Conservation (phyloP, 2,888 invertebrate species). For the Heliconius aoede region DNA sequence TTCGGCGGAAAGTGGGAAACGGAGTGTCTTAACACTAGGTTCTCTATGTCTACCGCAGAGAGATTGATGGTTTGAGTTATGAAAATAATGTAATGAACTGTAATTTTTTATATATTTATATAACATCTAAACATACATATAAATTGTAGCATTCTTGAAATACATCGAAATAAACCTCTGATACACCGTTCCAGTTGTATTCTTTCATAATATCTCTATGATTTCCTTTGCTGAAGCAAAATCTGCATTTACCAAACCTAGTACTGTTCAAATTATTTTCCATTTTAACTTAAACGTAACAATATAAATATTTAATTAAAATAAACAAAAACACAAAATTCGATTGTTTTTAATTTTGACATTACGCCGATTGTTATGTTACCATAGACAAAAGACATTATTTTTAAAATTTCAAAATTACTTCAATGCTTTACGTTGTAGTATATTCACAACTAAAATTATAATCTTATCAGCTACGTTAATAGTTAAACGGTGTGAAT, state of each 20-base stretch:
- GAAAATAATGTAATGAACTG: not conserved
- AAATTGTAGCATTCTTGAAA: conserved; percentile 69
- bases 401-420: not conserved
- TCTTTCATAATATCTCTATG: conserved; percentile 64
- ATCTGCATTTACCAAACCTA: conserved; percentile 64
- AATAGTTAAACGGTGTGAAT: not conserved
- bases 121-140: conserved; percentile 51
- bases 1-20: too few species aligned
- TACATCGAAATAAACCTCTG: conserved; percentile 66
- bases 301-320: conserved; percentile 10
- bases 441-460: not conserved
- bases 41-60: too few species aligned
- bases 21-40: too few species aligned
- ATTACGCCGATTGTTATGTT: not conserved
- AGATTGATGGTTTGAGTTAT: too few species aligned
- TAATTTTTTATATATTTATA: not conserved
- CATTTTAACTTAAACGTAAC: conserved; percentile 22
- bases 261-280: conserved; percentile 26
- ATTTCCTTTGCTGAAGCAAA: conserved; percentile 63
- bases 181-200: conserved; percentile 58
- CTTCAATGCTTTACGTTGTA: not conserved
- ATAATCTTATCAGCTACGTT: not conserved
- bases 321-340: not conserved
- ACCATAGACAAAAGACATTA: not conserved
- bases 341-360: conserved; percentile 15